Conservation (phyloP, 2,888 invertebrate species). For the Troides aeacus region DNA sequence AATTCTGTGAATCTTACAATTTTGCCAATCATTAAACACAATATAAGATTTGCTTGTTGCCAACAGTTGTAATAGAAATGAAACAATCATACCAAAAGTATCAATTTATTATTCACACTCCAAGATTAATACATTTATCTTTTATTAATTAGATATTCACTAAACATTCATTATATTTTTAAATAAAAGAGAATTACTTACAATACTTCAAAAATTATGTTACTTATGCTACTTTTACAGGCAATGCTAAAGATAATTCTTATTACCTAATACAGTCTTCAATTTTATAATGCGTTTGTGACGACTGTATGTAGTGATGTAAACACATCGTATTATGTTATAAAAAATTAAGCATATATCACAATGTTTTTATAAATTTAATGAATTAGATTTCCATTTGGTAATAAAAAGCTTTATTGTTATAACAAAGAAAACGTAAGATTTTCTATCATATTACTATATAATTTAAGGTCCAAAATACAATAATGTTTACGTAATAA, state of each 20-base stretch:
- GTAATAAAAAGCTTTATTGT: conserved; percentile 8
- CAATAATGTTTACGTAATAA: background rate
- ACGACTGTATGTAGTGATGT: conserved; percentile 16
- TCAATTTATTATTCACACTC: conserved; percentile 74
- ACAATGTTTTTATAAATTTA: background rate
- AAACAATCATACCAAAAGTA: conserved; percentile 57
- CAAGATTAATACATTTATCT: conserved; percentile 45
- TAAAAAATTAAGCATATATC: conserved; percentile 2
- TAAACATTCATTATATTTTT: conserved; percentile 1
- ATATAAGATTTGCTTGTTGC: too few relatives aligned
- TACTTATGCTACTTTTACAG: conserved; percentile 10
- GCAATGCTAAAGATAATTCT: conserved; percentile 15
- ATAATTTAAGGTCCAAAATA: background rate
- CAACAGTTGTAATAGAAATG: conserved; percentile 32
- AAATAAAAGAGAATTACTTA: conserved; percentile 4
- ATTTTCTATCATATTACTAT: background rate
- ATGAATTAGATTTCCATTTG: background rate
- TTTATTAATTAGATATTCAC: background rate
- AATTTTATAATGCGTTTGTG: conserved; percentile 31
- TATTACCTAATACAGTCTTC: conserved; percentile 36
- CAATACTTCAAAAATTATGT: conserved; percentile 9
- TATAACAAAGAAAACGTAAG: background rate
- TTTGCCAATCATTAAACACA: too few relatives aligned
- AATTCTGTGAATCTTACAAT: too few relatives aligned
- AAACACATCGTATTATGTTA: background rate